Evolutionary conservation across 2,797 vertebrate genomes (phyloP).

Genomic region (Ctenopoma kingsleyae): DNA sequence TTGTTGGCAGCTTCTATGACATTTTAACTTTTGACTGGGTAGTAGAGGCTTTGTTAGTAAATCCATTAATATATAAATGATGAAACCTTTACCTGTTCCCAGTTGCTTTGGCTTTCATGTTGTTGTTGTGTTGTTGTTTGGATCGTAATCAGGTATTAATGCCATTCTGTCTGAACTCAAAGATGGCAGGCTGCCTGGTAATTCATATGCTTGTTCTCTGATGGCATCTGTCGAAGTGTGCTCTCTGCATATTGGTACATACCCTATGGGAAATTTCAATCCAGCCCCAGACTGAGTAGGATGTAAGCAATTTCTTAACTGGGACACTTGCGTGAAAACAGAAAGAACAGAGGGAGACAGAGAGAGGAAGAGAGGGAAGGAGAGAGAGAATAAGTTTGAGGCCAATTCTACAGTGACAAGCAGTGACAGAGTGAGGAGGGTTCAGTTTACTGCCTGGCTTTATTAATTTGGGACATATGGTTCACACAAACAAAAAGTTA

Average conservation of each 20-base stretch:
- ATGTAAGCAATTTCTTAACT: constrained; percentile 90
- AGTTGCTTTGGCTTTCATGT: constrained; percentile 89
- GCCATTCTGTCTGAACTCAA: constrained; percentile 90
- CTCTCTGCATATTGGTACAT: constrained; percentile 90
- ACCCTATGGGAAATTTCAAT: constrained; percentile 89
- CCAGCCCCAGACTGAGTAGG: constrained; percentile 86
- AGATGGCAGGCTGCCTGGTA: constrained; percentile 90
- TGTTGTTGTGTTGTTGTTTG: constrained; percentile 91
- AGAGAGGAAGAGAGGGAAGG: constrained; percentile 31
- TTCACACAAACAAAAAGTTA: constrained; percentile 73
- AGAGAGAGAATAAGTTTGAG: constrained; percentile 74
- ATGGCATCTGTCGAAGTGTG: constrained; percentile 90
- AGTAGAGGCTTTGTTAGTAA: constrained; percentile 87
- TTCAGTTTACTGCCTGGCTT: constrained; percentile 63
- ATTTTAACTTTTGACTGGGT: constrained; percentile 83
- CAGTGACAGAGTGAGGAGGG: constrained; percentile 70
- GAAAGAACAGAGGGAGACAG: constrained; percentile 65
- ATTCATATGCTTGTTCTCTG: constrained; percentile 91
- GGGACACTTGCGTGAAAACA: constrained; percentile 85
- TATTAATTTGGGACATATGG: constrained; percentile 75
- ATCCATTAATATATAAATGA: constrained; percentile 90
- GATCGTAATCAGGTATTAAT: constrained; percentile 90
- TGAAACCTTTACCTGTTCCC: constrained; percentile 92
- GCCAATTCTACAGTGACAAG: constrained; percentile 82
- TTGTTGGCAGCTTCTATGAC: constrained; percentile 81